These are phyloP conservation scores for Pygathrix nemaeus DNA, from an alignment of 2,113 vertebrate species.

Conservation along the genomic window DNA sequence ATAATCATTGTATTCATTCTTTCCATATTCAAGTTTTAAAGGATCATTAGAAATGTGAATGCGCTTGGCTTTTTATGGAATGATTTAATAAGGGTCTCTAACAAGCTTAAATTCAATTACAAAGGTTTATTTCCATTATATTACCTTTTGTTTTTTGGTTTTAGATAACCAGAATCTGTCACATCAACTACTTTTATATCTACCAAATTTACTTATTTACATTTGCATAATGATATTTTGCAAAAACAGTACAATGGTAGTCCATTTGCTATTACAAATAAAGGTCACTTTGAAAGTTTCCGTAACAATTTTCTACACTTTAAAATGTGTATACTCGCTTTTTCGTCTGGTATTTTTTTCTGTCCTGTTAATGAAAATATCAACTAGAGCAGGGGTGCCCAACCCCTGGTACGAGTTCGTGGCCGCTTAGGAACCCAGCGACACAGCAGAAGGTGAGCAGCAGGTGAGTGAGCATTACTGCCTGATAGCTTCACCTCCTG, in stretches of 20 bases:
- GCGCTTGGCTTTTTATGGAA: neutral
- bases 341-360: neutral
- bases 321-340: neutral
- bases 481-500: too few species aligned
- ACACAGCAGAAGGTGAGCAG: too few species aligned
- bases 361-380: neutral
- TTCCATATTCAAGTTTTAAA: neutral
- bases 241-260: neutral
- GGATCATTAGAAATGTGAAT: neutral
- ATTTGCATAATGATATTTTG: neutral
- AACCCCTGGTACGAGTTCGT: too few species aligned
- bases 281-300: neutral
- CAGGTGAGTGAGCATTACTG: too few species aligned
- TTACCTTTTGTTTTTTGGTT: neutral
- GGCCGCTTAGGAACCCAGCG: too few species aligned
- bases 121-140: neutral
- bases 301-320: neutral
- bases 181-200: neutral
- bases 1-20: neutral
- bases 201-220: neutral
- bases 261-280: neutral
- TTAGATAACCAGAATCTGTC: neutral
- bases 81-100: neutral
- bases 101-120: neutral
- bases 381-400: neutral